Evolutionary conservation across 2,888 invertebrate species (phyloP).

Genomic region (Lampropteryx suffumata): DNA sequence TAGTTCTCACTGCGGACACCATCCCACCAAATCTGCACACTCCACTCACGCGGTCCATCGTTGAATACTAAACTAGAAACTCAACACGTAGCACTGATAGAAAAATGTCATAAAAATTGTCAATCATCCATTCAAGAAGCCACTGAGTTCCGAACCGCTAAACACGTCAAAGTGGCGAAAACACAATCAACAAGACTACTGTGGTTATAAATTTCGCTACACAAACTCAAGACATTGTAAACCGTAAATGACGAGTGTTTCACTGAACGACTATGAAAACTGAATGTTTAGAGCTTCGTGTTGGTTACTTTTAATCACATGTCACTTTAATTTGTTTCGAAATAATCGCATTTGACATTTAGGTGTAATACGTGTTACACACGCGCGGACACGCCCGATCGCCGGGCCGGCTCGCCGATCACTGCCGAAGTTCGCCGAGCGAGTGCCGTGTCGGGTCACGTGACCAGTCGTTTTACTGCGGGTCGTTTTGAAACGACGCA

Average conservation of each 20-base stretch:
- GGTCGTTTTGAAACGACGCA: slow-evolving; percentile 77
- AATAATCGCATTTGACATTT: slow-evolving; percentile 75
- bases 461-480: slow-evolving; percentile 83
- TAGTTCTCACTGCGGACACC: slow-evolving; percentile 72
- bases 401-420: slow-evolving; percentile 62
- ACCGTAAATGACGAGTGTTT: slow-evolving; percentile 35
- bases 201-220: slow-evolving; percentile 64
- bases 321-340: slow-evolving; percentile 68
- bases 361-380: slow-evolving; percentile 52
- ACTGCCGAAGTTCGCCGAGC: slow-evolving; percentile 78
- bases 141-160: slow-evolving; percentile 48
- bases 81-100: slow-evolving; percentile 50
- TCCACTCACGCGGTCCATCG: slow-evolving; percentile 79
- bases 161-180: slow-evolving; percentile 66
- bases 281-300: slow-evolving; percentile 49
- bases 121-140: slow-evolving; percentile 46
- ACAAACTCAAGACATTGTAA: slow-evolving; percentile 54
- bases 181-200: slow-evolving; percentile 69
- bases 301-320: slow-evolving; percentile 62
- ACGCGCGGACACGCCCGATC: slow-evolving; percentile 55
- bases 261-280: slow-evolving; percentile 49
- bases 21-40: slow-evolving; percentile 78
- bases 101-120: slow-evolving; percentile 44
- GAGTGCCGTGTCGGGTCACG: slow-evolving; percentile 83
- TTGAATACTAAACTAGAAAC: slow-evolving; percentile 51